phyloP scores from a whole-genome alignment of 1,140 invertebrate species.

The Drosophila kikkawai region DNA sequence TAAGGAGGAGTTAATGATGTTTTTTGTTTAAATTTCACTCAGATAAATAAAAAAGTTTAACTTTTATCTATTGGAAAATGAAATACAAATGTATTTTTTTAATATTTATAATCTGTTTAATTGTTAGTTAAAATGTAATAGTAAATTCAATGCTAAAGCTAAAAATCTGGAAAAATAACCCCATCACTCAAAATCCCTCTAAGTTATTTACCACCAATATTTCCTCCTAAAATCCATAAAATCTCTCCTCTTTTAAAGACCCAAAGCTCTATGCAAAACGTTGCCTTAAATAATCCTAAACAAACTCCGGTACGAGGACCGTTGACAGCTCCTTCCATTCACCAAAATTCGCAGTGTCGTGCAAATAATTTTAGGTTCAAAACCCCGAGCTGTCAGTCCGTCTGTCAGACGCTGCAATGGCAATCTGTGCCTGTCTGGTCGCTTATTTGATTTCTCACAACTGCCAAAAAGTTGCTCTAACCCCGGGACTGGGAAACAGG shows the following conservation, averaged over 20 bases:
- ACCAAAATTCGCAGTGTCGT: slow-evolving; percentile 46
- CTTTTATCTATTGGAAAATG: neutral
- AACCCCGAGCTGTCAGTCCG: slow-evolving; percentile 54
- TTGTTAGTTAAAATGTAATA: neutral
- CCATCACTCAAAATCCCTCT: no score
- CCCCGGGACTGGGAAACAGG: slow-evolving; percentile 1
- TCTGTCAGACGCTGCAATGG: slow-evolving; percentile 40
- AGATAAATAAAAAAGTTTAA: neutral
- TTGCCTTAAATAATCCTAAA: slow-evolving; percentile 2
- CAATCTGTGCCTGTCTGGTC: slow-evolving; percentile 48
- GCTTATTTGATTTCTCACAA: slow-evolving; percentile 76
- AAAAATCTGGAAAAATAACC: no score
- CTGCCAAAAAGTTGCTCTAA: slow-evolving; percentile 56
- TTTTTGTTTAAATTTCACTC: neutral
- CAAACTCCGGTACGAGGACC: neutral
- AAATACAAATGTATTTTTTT: neutral
- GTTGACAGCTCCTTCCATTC: slow-evolving; percentile 1
- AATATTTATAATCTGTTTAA: neutral
- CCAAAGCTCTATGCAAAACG: neutral
- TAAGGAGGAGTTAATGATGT: neutral
- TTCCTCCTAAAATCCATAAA: neutral
- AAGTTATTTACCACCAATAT: neutral
- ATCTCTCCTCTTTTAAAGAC: neutral
- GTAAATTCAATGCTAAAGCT: no score
- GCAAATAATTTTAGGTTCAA: slow-evolving; percentile 71